Conservation (phyloP, 2,113 vertebrate species). For the Bambusicola thoracicus region DNA sequence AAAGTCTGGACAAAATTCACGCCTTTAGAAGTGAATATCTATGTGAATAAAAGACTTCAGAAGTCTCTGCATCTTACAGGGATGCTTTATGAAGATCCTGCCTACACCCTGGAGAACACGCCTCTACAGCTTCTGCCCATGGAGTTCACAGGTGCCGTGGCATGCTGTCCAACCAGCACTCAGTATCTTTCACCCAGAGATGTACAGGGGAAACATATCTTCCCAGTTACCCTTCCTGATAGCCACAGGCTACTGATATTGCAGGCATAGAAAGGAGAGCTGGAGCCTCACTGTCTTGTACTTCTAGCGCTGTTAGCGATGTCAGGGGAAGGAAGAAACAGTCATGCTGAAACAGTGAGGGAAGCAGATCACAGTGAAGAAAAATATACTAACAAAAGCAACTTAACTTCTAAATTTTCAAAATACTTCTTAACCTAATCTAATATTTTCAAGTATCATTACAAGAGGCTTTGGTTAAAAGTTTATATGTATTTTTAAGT, state of each 20-base stretch:
- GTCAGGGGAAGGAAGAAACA: background rate
- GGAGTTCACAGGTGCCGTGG: fast-evolving
- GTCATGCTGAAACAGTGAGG: fast-evolving
- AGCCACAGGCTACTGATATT: background rate
- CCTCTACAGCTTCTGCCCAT: background rate
- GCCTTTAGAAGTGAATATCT: background rate
- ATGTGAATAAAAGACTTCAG: background rate
- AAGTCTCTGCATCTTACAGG: background rate
- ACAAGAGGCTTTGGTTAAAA: background rate
- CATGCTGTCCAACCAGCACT: background rate
- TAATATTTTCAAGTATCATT: background rate
- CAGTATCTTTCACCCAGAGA: background rate
- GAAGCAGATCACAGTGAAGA: background rate
- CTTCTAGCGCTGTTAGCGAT: background rate
- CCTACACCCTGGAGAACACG: background rate
- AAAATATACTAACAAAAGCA: background rate
- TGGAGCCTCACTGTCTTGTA: background rate
- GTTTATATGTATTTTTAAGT: background rate
- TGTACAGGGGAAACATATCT: background rate
- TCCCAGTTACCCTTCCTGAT: background rate
- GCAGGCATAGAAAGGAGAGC: background rate
- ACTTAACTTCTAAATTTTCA: background rate
- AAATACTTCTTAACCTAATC: background rate
- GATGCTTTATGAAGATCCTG: background rate
- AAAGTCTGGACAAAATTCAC: background rate